A percentile compares a stretch with the other conserved stretches of the same genome.
Evolutionary conservation across 2,113 vertebrate genomes (phyloP).

Genomic region (Ailurus styani): DNA sequence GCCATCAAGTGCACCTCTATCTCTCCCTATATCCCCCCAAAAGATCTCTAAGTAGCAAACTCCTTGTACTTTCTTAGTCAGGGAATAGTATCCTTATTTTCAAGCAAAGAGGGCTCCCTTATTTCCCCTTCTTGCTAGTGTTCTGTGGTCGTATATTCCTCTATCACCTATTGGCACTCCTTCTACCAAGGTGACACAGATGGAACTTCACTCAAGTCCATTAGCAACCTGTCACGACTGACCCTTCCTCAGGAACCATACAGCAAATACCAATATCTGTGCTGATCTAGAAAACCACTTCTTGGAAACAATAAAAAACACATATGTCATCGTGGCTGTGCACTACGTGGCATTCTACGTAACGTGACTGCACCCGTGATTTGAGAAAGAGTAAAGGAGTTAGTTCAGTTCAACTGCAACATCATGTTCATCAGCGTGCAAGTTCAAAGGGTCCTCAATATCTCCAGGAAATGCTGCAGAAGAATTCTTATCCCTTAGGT

Average conservation of each 20-base stretch:
- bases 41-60: background rate
- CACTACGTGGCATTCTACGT: background rate
- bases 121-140: background rate
- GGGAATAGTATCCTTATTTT: background rate
- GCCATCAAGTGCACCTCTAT: background rate
- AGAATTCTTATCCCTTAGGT: background rate
- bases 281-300: background rate
- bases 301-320: background rate
- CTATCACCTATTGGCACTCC: background rate
- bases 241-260: background rate
- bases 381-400: background rate
- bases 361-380: background rate
- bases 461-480: background rate
- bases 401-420: background rate
- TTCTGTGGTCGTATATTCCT: background rate
- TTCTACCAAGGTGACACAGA: accelerated
- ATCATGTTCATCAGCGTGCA: background rate
- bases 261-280: background rate
- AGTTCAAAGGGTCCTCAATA: background rate
- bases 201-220: background rate
- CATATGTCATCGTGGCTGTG: background rate
- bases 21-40: background rate
- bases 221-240: background rate
- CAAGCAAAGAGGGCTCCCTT: background rate
- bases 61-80: background rate